These are phyloP conservation scores for Arenicola marina DNA, from an alignment of 2,888 invertebrate genomes.

Conservation along the genomic window DNA sequence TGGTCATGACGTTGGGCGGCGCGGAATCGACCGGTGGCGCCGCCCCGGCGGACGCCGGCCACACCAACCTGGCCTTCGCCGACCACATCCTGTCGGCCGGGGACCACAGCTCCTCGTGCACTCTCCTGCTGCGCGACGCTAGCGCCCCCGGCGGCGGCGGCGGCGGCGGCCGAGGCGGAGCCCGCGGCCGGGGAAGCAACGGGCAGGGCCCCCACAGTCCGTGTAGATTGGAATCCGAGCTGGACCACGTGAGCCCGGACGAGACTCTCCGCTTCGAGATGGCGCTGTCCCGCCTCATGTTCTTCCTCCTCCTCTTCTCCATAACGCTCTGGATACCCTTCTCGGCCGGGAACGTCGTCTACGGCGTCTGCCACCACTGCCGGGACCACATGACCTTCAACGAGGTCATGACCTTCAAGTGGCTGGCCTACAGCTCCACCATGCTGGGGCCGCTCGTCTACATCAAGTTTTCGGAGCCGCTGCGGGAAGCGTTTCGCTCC, in stretches of 20 bases:
- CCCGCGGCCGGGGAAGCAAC: too few relatives aligned
- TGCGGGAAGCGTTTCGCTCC: slow-evolving; percentile 20
- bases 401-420: slow-evolving; percentile 28
- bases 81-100: slow-evolving; percentile 14
- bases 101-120: slow-evolving; percentile 20
- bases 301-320: slow-evolving; percentile 14
- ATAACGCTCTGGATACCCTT: slow-evolving; percentile 29
- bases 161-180: background rate
- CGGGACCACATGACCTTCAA: slow-evolving; percentile 21
- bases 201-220: background rate
- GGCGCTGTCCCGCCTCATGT: slow-evolving; percentile 16
- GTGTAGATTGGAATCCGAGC: slow-evolving; percentile 13
- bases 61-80: slow-evolving; percentile 11
- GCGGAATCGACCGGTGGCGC: background rate
- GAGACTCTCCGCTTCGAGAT: slow-evolving; percentile 22
- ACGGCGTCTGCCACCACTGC: slow-evolving; percentile 24
- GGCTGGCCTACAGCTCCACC: slow-evolving; percentile 33
- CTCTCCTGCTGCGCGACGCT: slow-evolving; percentile 19
- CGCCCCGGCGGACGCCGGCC: background rate
- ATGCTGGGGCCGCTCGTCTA: slow-evolving; percentile 27
- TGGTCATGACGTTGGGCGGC: background rate
- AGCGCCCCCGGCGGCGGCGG: background rate
- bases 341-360: slow-evolving; percentile 26
- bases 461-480: slow-evolving; percentile 15
- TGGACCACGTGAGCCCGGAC: slow-evolving; percentile 19